Evolutionary conservation across 1,140 invertebrate genomes (phyloP), one percentile per base, ranked within the genome.

Genomic region (Copidosoma floridanum): DNA sequence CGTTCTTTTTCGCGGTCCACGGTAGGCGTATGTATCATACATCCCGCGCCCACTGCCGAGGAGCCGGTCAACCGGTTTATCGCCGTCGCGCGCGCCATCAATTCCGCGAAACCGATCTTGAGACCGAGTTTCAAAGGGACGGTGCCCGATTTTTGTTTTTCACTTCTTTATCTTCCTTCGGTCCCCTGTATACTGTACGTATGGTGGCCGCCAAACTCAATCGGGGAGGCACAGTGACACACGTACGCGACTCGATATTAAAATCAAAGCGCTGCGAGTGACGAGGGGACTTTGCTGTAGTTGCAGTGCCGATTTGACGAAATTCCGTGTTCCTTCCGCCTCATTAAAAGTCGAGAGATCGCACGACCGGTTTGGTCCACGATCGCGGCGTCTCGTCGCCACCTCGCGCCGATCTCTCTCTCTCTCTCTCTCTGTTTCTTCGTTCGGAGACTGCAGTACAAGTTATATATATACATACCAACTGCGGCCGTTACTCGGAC

Each of bases 61-160:
- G n/a, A n/a, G n/a, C n/a, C n/a, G 43, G 21, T 63, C 62, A 51
- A 64, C 62, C 57, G 62, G 62, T 59, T 64, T 55, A 5, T 21
- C 41, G 14, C 44, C 10, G n/a, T 23, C 48, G 44, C 44, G 56
- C 56, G 43, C 37, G 23, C 54, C 62, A 58, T 64, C 50, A 58
- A 64, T 59, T 59, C 52, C 35, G 46, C 43, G 57, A 64, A 64
- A 21, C 55, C 23, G 47, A 21, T 16, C 48, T 37, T 38, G 47
- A 51, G 37, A 59, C 24, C 57, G 24, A 59, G 44, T 44, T 44
- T 52, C 8, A 38, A 29, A 44, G 10, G 37, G 27, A 29, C 18
- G 18, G 14, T 16, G 24, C n/a, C 7, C 32, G 32, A 43, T 21
- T 43, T 18, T 21, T 43, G n/a, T 21, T 18, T 41, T 43, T 43